Base-by-base conservation (phyloP, 2,797 vertebrate species). In the Macroramphosus scolopax region DNA sequence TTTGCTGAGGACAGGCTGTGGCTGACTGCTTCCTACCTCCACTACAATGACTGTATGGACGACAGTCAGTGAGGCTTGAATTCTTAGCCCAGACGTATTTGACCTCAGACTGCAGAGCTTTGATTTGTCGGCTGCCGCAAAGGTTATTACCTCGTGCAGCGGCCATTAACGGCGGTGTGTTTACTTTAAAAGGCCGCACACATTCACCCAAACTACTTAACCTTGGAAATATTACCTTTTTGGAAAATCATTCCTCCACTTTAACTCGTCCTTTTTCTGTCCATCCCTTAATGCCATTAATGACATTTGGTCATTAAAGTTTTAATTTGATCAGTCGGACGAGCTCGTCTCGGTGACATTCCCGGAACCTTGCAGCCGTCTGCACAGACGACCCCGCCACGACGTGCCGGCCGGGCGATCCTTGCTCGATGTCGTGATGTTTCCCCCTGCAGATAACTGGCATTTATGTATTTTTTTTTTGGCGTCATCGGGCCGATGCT, bases 401-500 rank as follows among this genome's bases (percentile, higher is more conserved):
- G 37, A 51, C 63, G 36, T 26, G 51, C 45, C 37, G 57, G 42
- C 36, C 10, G 3, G 16, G 1, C 33, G 44, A 32, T 52, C 67
- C 46, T 32, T 57, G 36, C 48, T 13, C 20, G 41, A 50, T 15
- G 30, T 63, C 34, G 44, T 1, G 49, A 39, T 80, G 73, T 75
- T 70, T 54, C 22, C 63, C 53, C 65, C 63, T 2, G 48, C 49
- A 63, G 68, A 64, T 72, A 51, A 71, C 53, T 83, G 81, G 77
- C 84, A 81, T 86, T 87, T 81, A 70, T 68, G 69, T 55, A 26
- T 74, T 79, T 69, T 59, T 36, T 74, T 79, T 69, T 59, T 36
- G 33, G 48, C 67, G 55, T 75, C 64, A 66, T 74, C 67, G 17
- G 61, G 61, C 61, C 68, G 70, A 73, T 63, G 52, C 62, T 46